phyloP scores from a whole-genome alignment of 2,888 invertebrate genomes.

The Sesamia inferens region DNA sequence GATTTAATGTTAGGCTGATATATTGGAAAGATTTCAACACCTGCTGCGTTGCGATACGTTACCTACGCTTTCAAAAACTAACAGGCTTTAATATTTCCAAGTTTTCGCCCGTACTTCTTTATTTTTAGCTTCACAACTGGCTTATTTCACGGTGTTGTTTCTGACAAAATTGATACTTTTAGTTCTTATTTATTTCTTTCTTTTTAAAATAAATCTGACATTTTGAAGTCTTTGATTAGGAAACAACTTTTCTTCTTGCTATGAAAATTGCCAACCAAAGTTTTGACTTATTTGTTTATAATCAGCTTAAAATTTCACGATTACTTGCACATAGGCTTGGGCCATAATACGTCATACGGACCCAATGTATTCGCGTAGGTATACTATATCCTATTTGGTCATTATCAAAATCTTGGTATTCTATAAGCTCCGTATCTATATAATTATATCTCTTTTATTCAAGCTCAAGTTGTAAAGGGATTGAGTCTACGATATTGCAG shows the following conservation, averaged over 20 bases:
- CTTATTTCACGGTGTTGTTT: conserved; percentile 20
- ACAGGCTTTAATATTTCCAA: conserved; percentile 59
- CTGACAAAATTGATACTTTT: not conserved
- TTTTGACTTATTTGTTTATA: not conserved
- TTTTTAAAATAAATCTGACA: not conserved
- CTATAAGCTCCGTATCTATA: not conserved
- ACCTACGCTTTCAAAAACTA: conserved; percentile 48
- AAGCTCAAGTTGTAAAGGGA: conserved; percentile 19
- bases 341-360: not conserved
- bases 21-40: conserved; percentile 65
- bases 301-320: not conserved
- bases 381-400: too few relatives aligned
- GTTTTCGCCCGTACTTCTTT: conserved; percentile 32
- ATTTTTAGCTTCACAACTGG: conserved; percentile 40
- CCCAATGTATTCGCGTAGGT: not conserved
- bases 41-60: conserved; percentile 51
- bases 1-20: conserved; percentile 56
- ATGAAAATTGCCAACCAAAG: not conserved
- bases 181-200: not conserved
- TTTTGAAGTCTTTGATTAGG: not conserved
- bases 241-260: not conserved
- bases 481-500: conserved; percentile 7
- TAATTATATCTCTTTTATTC: not conserved
- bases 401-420: not conserved
- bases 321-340: not conserved